Evolutionary conservation across 2,888 invertebrate genomes (phyloP), one percentile per base, ranked within the genome.

Genomic region (Exocentrus adspersus): DNA sequence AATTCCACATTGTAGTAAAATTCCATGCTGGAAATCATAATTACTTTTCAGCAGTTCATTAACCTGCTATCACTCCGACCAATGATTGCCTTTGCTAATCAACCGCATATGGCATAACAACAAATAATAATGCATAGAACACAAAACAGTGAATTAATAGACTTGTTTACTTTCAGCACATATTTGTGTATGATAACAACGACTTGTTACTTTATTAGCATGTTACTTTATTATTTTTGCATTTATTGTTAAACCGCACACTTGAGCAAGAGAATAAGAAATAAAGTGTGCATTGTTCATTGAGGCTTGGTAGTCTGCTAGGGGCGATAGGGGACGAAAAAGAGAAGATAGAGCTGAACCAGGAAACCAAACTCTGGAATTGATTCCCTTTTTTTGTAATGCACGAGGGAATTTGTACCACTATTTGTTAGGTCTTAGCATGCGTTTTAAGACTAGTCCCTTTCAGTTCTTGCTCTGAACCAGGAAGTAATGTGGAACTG

Each of bases 241-340:
- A 21, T 43, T 50, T 63, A 63, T 63, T 63, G 58, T 63, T 58
- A n/a, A 46, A 21, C 10, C 46, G 6, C 21, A 12, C 46, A 20
- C n/a, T 37, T n/a, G 12, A 12, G n/a, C n/a, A n/a, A n/a, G n/a
- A 32, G n/a, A 37, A 37, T 12, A 12, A 37, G 10, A 9, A 3
- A 1, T 12, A 12, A 37, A 5, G 4, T 2, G 4, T 37, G 12
- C 12, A 37, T 37, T 37, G 37, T 37, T 9, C 37, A 37, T 37
- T 37, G 37, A n/a, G 37, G 37, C 14, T 37, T 3, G 1, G 1
- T 7, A 24, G 7, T 24, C 4, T 6, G 12, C 12, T 37, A 14
- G 37, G 37, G 37, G 37, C 3, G 24, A 24, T 24, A 5, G 24
- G 24, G 24, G 3, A 24, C 7, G 4, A 24, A 7, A n/a, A n/a